These are phyloP conservation scores for Campoplex capitator DNA, from an alignment of 2,888 invertebrate genomes.

Conservation along the genomic window DNA sequence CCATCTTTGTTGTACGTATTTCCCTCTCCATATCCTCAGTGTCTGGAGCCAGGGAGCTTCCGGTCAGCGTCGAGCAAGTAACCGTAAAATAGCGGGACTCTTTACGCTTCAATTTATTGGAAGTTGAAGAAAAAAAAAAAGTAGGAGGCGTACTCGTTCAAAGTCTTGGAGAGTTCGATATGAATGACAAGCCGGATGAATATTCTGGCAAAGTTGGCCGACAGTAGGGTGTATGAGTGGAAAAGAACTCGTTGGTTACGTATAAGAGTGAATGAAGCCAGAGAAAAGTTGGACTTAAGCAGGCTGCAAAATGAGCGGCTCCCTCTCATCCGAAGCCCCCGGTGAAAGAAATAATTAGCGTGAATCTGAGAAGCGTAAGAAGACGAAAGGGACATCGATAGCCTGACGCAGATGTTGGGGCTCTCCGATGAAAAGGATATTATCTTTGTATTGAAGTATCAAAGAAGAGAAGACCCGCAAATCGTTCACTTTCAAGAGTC, in stretches of 20 bases:
- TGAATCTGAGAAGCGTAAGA: slow-evolving; percentile 40
- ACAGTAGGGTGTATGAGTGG: background rate
- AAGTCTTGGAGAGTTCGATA: slow-evolving; percentile 5
- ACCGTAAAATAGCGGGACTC: background rate
- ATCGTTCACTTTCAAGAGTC: background rate
- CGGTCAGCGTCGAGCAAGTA: slow-evolving; percentile 12
- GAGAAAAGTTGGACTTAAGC: slow-evolving; percentile 33
- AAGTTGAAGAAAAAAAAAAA: slow-evolving; percentile 12
- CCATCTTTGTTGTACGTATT: background rate
- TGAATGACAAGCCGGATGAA: slow-evolving; percentile 28
- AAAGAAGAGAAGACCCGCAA: background rate
- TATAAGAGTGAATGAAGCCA: slow-evolving; percentile 26
- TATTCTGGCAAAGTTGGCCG: background rate
- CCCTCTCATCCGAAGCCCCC: slow-evolving; percentile 21
- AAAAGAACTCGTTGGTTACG: slow-evolving; percentile 1
- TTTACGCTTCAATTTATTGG: slow-evolving; percentile 1
- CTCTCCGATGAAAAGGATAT: slow-evolving; percentile 34
- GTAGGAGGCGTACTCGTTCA: background rate
- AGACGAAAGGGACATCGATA: slow-evolving; percentile 50
- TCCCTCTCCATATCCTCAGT: background rate
- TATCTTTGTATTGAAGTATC: slow-evolving; percentile 32
- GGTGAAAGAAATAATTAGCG: slow-evolving; percentile 52
- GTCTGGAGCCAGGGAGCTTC: background rate
- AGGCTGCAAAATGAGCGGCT: slow-evolving; percentile 24
- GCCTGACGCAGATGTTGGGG: background rate